Base-by-base conservation (phyloP, 2,888 invertebrate species). In the Rhagium mordax region DNA sequence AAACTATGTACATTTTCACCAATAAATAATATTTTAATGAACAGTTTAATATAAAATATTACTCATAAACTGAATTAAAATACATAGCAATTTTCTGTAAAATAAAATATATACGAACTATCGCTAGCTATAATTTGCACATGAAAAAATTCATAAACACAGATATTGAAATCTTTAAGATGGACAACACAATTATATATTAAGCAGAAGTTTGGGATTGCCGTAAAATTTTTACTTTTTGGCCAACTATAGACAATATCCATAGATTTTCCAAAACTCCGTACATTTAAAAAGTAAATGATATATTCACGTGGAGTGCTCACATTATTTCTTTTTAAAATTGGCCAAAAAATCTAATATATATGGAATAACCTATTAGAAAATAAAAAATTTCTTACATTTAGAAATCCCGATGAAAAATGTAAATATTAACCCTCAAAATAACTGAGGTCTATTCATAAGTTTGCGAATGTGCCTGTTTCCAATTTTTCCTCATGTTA, bases 21-120 rank as follows among this genome's bases (percentile, higher is more conserved):
- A 65, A 65, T 65, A 65, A 65, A 65, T 65, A 65, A 20, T 65
- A 53, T 27, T n/a, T 59, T 29, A 24, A 59, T n/a, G n/a, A 15
- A 55, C n/a, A 27, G n/a, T 29, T 27, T 29, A 15, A 59, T 59
- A 59, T 59, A 59, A 59, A 59, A 33, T 33, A 33, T 41, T 33
- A 59, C 15, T 16, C 33, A 59, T 47, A 21, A 49, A 49, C 6
- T 53, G 27, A 65, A 65, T 53, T 53, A 65, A 49, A 59, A 59
- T 33, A 59, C 33, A 59, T 18, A 33, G 16, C 29, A 29, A 33
- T 33, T 59, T 27, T 53, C 53, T 65, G 64, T 65, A 29, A 65
- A 53, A 33, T 65, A 65, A 51, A 65, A 65, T 33, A 33, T 65
- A 33, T 65, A 20, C 53, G 33, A 41, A 29, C 53, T 53, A 53